A percentile compares a stretch with the other conserved stretches of the same genome.
Evolutionary conservation across 2,113 vertebrate species (phyloP).

Genomic region (Phalacrocorax aristotelis): DNA sequence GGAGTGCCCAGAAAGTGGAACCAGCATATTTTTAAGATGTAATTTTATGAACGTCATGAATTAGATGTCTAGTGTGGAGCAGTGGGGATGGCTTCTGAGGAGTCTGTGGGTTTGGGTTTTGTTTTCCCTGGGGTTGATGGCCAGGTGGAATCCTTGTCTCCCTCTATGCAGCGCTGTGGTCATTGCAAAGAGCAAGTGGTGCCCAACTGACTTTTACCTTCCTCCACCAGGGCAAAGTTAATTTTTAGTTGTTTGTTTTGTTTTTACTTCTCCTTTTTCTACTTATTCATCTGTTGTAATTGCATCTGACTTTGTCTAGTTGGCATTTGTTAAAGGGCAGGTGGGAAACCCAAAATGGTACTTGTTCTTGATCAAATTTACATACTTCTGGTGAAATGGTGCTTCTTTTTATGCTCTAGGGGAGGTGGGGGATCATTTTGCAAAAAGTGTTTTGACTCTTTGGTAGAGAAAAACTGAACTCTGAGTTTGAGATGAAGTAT

Average conservation of each 20-base stretch:
- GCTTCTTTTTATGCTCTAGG: not conserved
- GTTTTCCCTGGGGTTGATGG: not conserved
- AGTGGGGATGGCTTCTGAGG: not conserved
- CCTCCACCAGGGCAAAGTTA: not conserved
- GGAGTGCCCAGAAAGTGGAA: not conserved
- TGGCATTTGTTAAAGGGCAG: not conserved
- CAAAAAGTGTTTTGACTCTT: not conserved
- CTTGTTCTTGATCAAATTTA: not conserved
- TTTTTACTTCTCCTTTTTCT: not conserved
- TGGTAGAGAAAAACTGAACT: not conserved
- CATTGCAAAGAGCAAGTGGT: not conserved
- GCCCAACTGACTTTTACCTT: not conserved
- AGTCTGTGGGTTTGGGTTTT: not conserved
- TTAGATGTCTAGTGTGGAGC: not conserved
- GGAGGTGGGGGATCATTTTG: not conserved
- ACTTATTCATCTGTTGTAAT: not conserved
- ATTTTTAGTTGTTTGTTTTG: not conserved
- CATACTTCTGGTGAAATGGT: not conserved
- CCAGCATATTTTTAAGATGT: not conserved
- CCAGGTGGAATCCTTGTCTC: accelerated
- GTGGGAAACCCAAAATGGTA: not conserved
- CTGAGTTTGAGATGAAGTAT: not conserved
- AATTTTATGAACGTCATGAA: not conserved
- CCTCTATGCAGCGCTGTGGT: accelerated
- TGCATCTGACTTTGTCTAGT: not conserved